Conservation (phyloP, 2,888 invertebrate species). For the Strigamia maritima region DNA sequence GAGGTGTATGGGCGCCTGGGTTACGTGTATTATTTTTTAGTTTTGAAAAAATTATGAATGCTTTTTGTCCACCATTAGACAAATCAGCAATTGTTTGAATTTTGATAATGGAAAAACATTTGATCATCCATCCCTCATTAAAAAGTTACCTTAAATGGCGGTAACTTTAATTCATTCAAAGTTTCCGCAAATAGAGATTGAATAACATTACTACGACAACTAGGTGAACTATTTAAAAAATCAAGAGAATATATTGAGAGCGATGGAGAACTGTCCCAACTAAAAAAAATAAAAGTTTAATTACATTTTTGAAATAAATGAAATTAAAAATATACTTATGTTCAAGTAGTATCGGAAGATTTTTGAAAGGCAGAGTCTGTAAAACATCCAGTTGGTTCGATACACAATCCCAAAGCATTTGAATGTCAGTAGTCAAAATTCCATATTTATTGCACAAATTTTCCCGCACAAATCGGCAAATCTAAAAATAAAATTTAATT, state of each 20-base stretch:
- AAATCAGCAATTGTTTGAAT: no score
- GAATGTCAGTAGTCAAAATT: neutral
- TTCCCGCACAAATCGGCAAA: neutral
- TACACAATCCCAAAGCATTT: neutral
- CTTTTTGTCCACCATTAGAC: no score
- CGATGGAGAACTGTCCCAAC: neutral
- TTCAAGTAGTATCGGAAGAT: neutral
- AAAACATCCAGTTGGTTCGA: neutral
- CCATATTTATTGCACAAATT: neutral
- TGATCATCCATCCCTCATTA: no score
- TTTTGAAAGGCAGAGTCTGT: neutral
- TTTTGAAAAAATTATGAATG: no score
- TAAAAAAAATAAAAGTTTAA: neutral
- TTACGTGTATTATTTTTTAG: no score
- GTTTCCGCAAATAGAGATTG: no score
- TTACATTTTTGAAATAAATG: neutral
- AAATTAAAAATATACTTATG: neutral
- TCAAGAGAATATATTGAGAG: neutral
- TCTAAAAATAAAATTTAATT: neutral
- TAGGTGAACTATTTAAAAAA: no score
- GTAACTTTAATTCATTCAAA: no score
- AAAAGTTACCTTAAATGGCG: no score
- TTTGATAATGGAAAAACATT: no score
- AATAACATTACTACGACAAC: no score
- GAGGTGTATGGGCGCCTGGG: no score